Evolutionary conservation across 35 echinoderm and acorn worm species (phyloP), one percentile per base, ranked within the genome.

Genomic region (Lytechinus pictus): DNA sequence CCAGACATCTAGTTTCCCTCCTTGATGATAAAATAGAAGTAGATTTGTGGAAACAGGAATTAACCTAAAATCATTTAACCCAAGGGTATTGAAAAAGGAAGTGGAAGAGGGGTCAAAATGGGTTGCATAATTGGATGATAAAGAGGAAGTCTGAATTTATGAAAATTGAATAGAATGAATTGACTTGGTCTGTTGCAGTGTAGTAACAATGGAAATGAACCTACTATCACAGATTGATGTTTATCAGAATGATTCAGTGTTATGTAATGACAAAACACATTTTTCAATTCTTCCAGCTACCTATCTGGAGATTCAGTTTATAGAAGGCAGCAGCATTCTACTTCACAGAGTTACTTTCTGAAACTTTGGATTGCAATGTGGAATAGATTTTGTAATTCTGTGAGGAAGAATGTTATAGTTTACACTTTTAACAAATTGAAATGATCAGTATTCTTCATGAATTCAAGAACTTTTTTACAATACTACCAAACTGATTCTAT

Each of bases 81-180:
- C 21, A 24, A 79, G 66, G 66, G 66, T 24, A 24, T 79, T 79
- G 19, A 79, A 24, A 79, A 79, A 16, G 66, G 66, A 79, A 79
- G 66, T 5, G 66, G 66, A 79, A 79, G 66, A 79, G 66, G 66
- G 66, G 66, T 79, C 19, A 79, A 79, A 79, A 79, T 79, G 66
- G 66, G 66, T 79, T 79, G 66, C 66, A 79, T 79, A 79, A 79
- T 79, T 79, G 66, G 66, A 79, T 79, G 66, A 79, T 79, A 16
- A n/a, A 79, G 66, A 79, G 66, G 66, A 79, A 79, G 66, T 79
- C 66, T 79, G 66, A 79, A 79, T 79, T 24, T 44, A 44, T 44
- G n/a, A 79, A 79, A 79, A 24, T 8, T 79, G 66, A 79, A 79
- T 16, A 79, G 66, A n/a, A 7, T 24, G 19, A 79, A 24, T 6